Percentiles rank a stretch among this genome's conserved stretches.
These are phyloP conservation scores for Panopea generosa DNA, from an alignment of 2,888 invertebrate genomes.

Conservation along the genomic window DNA sequence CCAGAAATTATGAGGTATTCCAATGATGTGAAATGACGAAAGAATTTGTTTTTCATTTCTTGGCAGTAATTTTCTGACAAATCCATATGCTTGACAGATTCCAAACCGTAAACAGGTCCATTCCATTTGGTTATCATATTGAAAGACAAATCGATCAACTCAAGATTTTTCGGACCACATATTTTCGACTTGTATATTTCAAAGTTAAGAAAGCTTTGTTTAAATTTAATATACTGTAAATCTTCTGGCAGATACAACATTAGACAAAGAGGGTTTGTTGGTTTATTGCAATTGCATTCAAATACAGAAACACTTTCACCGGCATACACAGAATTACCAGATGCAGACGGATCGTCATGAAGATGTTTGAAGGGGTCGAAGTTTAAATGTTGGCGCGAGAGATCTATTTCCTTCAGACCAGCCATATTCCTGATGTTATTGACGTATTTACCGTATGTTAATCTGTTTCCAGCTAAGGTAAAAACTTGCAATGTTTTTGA, in stretches of 20 bases:
- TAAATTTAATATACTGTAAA: slow-evolving; percentile 16
- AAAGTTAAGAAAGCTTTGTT: slow-evolving; percentile 33
- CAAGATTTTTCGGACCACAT: slow-evolving; percentile 22
- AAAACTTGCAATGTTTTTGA: slow-evolving; percentile 18
- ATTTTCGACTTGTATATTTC: slow-evolving; percentile 1
- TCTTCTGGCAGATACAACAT: background rate
- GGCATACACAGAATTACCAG: no score
- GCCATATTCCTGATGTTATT: background rate
- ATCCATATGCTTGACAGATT: slow-evolving; percentile 37
- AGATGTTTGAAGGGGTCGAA: slow-evolving; percentile 40
- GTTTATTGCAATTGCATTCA: no score
- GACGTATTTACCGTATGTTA: slow-evolving; percentile 31
- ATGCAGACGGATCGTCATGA: slow-evolving; percentile 2
- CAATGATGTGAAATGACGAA: slow-evolving; percentile 26
- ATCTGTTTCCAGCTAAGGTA: slow-evolving; percentile 45
- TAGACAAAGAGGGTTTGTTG: no score
- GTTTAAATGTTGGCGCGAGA: slow-evolving; percentile 51
- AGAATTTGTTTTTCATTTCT: slow-evolving; percentile 24
- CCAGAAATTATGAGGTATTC: slow-evolving; percentile 34
- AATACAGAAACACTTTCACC: no score
- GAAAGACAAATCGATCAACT: slow-evolving; percentile 41
- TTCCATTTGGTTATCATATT: slow-evolving; percentile 45
- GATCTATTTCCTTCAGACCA: slow-evolving; percentile 27
- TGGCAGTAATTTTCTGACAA: slow-evolving; percentile 48
- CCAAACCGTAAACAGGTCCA: slow-evolving; percentile 40